Evolutionary conservation across 2,888 invertebrate genomes (phyloP), one percentile per base, ranked within the genome.

Genomic region (Psococerastis gibbosa): DNA sequence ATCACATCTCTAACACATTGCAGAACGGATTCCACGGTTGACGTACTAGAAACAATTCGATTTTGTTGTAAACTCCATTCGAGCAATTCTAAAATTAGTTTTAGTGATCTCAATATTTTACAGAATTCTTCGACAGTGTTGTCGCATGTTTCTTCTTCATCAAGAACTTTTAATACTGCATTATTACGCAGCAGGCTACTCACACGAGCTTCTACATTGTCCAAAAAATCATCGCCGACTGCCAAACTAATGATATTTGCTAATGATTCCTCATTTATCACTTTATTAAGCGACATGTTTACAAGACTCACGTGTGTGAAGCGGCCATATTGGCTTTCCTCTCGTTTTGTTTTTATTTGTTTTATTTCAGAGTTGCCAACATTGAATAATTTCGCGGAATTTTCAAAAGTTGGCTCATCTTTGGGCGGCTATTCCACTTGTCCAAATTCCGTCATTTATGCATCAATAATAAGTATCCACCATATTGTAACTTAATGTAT

Each of bases 1-100:
- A 38, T 18, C 5, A 38, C 4, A 20, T 38, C 38, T 20, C 38
- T 3, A 6, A 38, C n/a, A 38, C 38, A 18, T 38, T 38, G 38
- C 15, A 38, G 20, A 20, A 38, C 20, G 4, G 15, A 16, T 18
- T 20, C 38, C 18, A 38, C 38, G 6, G 8, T 11, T 9, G 11
- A 9, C 27, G 6, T 27, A 27, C 27, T 27, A 27, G 6, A 27
- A 11, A 9, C 6, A 27, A 6, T 27, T 9, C 27, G 11, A 11
- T 27, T 11, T 27, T 27, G 6, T 11, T 11, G 27, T 27, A 27
- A 27, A 11, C 27, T 27, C 27, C 27, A 27, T 27, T 27, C 27
- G 11, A 27, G 27, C 27, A 27, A 27, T 27, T 27, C 27, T 27
- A 27, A 27, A 27, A 27, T 27, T 27, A 27, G 27, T 27, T 27